These are phyloP conservation scores for Drosophila eohydei DNA, from an alignment of 2,888 invertebrate genomes.

Conservation along the genomic window DNA sequence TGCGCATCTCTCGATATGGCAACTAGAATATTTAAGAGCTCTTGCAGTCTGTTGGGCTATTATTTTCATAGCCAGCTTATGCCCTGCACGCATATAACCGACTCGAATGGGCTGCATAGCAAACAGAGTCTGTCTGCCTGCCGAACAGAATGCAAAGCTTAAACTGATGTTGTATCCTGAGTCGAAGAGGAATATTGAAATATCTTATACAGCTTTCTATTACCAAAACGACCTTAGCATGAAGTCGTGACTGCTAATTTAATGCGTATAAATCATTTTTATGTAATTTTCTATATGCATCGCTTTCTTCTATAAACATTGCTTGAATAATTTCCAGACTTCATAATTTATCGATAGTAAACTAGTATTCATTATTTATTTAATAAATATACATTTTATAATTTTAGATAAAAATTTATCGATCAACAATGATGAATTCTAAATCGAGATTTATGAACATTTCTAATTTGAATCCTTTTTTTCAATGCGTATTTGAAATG, in stretches of 20 bases:
- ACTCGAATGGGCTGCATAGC: background rate
- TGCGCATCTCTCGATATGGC: slow-evolving; percentile 25
- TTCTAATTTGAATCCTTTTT: too few relatives aligned
- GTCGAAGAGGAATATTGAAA: too few relatives aligned
- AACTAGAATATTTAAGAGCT: slow-evolving; percentile 27
- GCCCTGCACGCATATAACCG: background rate
- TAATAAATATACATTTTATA: background rate
- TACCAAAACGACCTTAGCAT: too few relatives aligned
- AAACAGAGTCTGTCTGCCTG: background rate
- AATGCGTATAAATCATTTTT: too few relatives aligned
- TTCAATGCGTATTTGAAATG: too few relatives aligned
- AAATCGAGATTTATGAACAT: too few relatives aligned
- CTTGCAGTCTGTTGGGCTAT: slow-evolving; percentile 18
- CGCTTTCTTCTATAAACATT: background rate
- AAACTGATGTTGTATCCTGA: too few relatives aligned
- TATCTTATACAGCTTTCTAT: too few relatives aligned
- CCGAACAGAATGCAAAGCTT: too few relatives aligned
- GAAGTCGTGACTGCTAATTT: too few relatives aligned
- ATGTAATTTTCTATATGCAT: background rate
- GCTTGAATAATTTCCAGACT: too few relatives aligned
- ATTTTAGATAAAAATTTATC: background rate
- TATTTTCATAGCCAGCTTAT: slow-evolving; percentile 13
- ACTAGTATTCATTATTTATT: background rate
- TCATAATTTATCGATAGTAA: too few relatives aligned
- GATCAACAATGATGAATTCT: background rate